Base-by-base conservation (phyloP, 2,113 vertebrate genomes). In the Salvator merianae region DNA sequence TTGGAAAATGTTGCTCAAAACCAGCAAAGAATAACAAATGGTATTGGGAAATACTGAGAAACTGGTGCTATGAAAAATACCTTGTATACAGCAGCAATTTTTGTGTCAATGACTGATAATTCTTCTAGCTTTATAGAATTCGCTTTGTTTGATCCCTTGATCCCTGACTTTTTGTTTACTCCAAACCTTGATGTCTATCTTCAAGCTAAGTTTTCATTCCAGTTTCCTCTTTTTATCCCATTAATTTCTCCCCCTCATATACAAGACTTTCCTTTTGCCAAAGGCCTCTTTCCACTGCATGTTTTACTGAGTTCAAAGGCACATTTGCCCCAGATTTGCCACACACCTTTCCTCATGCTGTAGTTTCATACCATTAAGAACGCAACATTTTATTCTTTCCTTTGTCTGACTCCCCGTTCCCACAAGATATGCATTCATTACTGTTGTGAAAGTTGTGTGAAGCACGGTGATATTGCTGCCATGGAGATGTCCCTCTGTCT, bases 11-110 rank as follows among this genome's bases (percentile, higher is more conserved):
- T 43, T 18, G 2, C 32, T 34, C 62, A 82, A 5, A 36, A 68
- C 43, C 55, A 43, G 47, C 34, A 86, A 76, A 59, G 53, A n/a
- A 73, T 81, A 2, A 47, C 32, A 2, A 1, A 82, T 65, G 71
- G 66, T n/a, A 69, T 59, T 83, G 7, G 81, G 36, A 43, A 66
- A 20, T 74, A 80, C 63, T 65, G 36, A 80, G 78, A 82, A 47
- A 24, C 36, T 77, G 43, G 78, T 28, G 5, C 81, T 87, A 78
- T 59, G 87, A 50, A 77, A 85, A 28, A 14, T 14, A 16, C 22
- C 14, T 62, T 81, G n/a, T 14, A 36, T 9, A 7, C 55, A 53
- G 3, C 36, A 70, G 66, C 36, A 18, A 70, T 36, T 73, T 85
- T 59, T 59, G 14, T 20, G 14, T 59, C 18, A 18, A 59, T 20